phyloP scores from a whole-genome alignment of 2,797 vertebrate genomes.

The Jordanella pulchra region DNA sequence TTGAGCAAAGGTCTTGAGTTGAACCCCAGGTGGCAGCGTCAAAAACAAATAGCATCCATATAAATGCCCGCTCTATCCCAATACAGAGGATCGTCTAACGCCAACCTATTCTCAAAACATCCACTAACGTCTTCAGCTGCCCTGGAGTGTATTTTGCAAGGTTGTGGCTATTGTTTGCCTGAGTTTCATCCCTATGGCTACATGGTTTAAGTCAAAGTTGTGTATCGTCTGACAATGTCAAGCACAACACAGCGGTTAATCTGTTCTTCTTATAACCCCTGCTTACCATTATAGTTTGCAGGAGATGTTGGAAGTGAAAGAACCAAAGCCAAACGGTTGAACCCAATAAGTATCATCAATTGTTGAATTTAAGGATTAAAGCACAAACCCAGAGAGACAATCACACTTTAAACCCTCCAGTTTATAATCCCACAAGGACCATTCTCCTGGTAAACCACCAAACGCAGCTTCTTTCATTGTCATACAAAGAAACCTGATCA shows the following conservation, averaged over 20 bases:
- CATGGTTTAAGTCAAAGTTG: background rate
- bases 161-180: background rate
- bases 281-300: background rate
- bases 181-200: background rate
- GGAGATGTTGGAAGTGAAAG: background rate
- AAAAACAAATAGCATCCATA: background rate
- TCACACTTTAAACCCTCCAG: background rate
- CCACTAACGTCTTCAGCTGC: background rate
- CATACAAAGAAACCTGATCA: background rate
- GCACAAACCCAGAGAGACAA: background rate
- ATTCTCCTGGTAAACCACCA: background rate
- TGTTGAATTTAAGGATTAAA: background rate
- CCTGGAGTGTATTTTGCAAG: background rate
- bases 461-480: background rate
- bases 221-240: background rate
- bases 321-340: background rate
- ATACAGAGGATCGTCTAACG: background rate
- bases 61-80: background rate
- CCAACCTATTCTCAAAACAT: background rate
- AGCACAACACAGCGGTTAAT: background rate
- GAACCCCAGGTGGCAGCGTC: background rate
- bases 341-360: background rate
- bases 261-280: background rate
- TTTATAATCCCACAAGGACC: background rate
- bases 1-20: background rate